Percentiles rank a stretch among this genome's conserved stretches.
Conservation (phyloP, 2,888 invertebrate species). For the Eupeodes latifasciatus region DNA sequence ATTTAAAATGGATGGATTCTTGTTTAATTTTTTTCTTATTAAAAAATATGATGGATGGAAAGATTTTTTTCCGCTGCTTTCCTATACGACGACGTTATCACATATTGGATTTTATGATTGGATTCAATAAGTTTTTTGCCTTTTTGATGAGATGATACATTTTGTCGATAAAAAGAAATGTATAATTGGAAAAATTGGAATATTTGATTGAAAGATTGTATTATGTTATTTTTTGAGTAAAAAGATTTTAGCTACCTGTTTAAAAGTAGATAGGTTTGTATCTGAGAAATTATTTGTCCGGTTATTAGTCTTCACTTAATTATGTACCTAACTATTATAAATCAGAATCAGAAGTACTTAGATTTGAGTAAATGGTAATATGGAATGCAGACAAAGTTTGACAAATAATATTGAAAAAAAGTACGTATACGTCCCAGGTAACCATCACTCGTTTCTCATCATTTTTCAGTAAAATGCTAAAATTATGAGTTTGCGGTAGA, state of each 20-base stretch:
- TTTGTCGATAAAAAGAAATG: conserved; percentile 26
- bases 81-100: not conserved
- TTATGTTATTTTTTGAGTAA: no score
- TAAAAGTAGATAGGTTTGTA: conserved; percentile 48
- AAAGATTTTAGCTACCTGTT: no score
- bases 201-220: not conserved
- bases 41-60: conserved; percentile 33
- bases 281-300: not conserved
- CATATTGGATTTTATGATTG: conserved; percentile 41
- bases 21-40: conserved; percentile 5
- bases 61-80: not conserved
- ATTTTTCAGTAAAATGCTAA: no score
- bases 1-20: conserved; percentile 51
- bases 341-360: no score
- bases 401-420: no score
- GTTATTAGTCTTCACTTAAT: no score
- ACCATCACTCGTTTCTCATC: no score
- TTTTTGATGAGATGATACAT: conserved; percentile 21
- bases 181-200: not conserved
- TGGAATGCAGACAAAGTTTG: no score
- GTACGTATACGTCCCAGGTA: no score
- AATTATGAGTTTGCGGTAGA: no score
- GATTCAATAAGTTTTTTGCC: conserved; percentile 18
- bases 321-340: no score
- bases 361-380: no score